Percentiles rank a stretch among this genome's conserved stretches.
Evolutionary conservation across 2,113 vertebrate species (phyloP).

Genomic region (Cephalophus harveyi): DNA sequence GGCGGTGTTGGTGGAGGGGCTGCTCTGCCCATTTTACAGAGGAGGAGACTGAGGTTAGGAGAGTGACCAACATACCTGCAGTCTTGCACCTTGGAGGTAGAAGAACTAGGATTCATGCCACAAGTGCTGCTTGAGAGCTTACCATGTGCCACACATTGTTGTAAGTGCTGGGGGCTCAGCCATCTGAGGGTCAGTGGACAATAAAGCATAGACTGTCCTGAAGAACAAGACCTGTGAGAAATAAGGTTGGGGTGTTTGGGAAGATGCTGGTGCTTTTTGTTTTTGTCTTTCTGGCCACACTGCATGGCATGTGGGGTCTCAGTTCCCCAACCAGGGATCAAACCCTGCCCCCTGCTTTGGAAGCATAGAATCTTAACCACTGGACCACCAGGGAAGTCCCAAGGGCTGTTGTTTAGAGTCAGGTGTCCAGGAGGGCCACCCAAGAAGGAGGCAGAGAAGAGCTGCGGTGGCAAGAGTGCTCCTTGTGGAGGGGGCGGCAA

Average conservation of each 20-base stretch:
- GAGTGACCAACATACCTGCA: background rate
- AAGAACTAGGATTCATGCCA: background rate
- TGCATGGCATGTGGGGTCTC: background rate
- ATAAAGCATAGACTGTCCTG: background rate
- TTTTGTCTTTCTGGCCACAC: background rate
- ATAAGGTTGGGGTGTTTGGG: too few species aligned
- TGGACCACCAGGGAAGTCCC: background rate
- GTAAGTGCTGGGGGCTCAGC: background rate
- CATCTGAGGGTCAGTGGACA: background rate
- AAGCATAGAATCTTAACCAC: background rate
- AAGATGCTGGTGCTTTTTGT: background rate
- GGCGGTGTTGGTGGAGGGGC: too few species aligned
- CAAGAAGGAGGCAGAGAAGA: background rate
- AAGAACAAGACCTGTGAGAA: background rate
- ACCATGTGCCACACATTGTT: background rate
- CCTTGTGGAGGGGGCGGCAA: background rate
- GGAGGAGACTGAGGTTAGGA: background rate
- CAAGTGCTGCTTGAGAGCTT: background rate
- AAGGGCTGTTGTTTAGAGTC: background rate
- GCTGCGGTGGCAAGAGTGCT: background rate
- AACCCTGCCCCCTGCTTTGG: background rate
- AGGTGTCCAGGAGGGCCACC: background rate
- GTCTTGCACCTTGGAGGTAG: background rate
- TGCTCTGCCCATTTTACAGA: background rate
- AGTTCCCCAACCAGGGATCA: background rate